phyloP scores from a whole-genome alignment of 1,140 invertebrate genomes.

The Chrysopa pallens region DNA sequence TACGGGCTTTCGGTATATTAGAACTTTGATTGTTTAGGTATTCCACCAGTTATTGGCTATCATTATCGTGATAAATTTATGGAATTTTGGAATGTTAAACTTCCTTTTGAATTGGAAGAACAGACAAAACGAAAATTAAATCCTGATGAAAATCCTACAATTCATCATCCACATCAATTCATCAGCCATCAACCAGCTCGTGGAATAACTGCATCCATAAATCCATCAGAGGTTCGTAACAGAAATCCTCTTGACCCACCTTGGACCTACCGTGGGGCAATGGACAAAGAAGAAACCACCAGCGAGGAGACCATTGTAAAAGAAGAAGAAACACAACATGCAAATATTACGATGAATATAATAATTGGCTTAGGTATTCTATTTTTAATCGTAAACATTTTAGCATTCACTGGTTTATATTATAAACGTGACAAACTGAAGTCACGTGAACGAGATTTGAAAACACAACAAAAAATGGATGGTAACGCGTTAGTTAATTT shows the following conservation, averaged over 20 bases:
- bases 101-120: slow-evolving; percentile 38
- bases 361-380: slow-evolving; percentile 58
- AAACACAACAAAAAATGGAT: slow-evolving; percentile 15
- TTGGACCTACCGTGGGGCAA: no score
- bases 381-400: slow-evolving; percentile 68
- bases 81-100: slow-evolving; percentile 50
- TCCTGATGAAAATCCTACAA: slow-evolving; percentile 10
- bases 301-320: no score
- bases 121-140: slow-evolving; percentile 19
- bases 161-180: slow-evolving; percentile 7
- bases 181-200: slow-evolving; percentile 2
- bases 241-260: neutral
- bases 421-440: slow-evolving; percentile 46
- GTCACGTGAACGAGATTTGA: slow-evolving; percentile 28
- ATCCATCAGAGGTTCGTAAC: neutral
- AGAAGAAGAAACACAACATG: no score
- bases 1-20: no score
- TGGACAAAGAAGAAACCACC: no score
- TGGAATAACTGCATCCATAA: neutral
- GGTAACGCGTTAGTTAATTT: neutral
- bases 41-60: slow-evolving; percentile 39
- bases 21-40: no score
- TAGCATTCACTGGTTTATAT: slow-evolving; percentile 56
- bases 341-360: slow-evolving; percentile 34
- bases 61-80: slow-evolving; percentile 45